phyloP scores from a whole-genome alignment of 2,888 invertebrate genomes.

The Yponomeuta evonymella region DNA sequence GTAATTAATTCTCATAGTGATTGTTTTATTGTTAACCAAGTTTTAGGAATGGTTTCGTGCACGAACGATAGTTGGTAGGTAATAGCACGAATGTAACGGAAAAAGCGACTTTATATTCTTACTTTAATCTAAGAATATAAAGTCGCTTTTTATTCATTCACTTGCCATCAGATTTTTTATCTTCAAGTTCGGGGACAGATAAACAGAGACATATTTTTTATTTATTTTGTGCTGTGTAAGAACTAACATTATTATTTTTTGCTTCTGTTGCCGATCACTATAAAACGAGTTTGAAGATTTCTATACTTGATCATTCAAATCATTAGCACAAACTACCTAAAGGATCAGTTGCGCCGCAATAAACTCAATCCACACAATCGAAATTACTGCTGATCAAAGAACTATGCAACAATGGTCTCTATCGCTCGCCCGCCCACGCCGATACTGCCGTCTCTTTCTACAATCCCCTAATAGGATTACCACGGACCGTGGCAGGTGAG shows the following conservation, averaged over 20 bases:
- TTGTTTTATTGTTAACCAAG: too few species aligned
- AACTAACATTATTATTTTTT: background rate
- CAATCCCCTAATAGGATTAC: conserved; percentile 64
- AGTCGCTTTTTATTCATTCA: too few species aligned
- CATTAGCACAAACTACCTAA: background rate
- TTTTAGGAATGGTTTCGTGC: too few species aligned
- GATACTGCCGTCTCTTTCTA: conserved; percentile 29
- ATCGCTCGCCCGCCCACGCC: conserved; percentile 46
- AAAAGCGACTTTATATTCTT: too few species aligned
- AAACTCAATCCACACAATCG: conserved; percentile 25
- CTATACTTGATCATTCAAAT: conserved; percentile 1
- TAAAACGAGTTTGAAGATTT: background rate
- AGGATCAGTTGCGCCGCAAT: conserved; percentile 12
- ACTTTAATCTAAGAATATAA: too few species aligned
- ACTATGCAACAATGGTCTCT: conserved; percentile 27
- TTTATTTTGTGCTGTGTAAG: too few species aligned
- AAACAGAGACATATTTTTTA: too few species aligned
- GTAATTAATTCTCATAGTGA: background rate
- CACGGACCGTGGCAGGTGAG: conserved; percentile 52
- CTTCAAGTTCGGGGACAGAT: too few species aligned
- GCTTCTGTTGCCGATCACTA: background rate
- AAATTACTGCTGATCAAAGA: conserved; percentile 19
- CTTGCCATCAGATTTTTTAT: too few species aligned
- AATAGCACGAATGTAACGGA: too few species aligned
- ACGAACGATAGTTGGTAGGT: too few species aligned